Conservation (phyloP, 2,797 vertebrate species). For the Centropyge bicolor region DNA sequence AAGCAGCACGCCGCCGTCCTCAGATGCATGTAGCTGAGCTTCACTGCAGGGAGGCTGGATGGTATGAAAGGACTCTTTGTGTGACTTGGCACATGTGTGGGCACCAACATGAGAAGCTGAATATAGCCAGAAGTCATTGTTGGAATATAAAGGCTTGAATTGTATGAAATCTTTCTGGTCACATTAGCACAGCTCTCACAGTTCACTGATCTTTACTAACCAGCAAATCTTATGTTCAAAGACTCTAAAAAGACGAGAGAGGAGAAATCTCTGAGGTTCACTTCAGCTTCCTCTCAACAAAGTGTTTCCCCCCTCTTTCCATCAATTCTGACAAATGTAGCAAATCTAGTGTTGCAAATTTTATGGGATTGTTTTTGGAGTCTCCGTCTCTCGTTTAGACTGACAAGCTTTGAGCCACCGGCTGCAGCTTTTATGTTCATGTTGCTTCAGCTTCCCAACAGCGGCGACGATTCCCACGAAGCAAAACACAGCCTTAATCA, state of each 20-base stretch:
- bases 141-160: not conserved
- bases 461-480: conserved; percentile 18
- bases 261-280: not conserved
- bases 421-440: conserved; percentile 24
- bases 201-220: not conserved
- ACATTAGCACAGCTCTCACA: not conserved
- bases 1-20: not conserved
- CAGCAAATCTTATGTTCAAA: not conserved
- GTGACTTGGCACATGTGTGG: not conserved
- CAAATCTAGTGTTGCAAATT: not conserved
- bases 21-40: not conserved
- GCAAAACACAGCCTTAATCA: conserved; percentile 42
- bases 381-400: conserved; percentile 5
- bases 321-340: not conserved
- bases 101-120: not conserved
- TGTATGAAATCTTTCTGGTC: not conserved
- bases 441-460: conserved; percentile 25
- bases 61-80: not conserved
- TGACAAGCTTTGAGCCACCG: conserved; percentile 9
- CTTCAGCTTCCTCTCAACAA: not conserved
- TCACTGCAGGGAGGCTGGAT: not conserved
- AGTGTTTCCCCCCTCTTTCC: not conserved
- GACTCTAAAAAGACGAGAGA: not conserved
- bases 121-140: not conserved
- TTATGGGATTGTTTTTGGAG: not conserved